A percentile compares a stretch with the other conserved stretches of the same genome.
Conservation (phyloP, 2,888 invertebrate species). For the Hecatera dysodea region DNA sequence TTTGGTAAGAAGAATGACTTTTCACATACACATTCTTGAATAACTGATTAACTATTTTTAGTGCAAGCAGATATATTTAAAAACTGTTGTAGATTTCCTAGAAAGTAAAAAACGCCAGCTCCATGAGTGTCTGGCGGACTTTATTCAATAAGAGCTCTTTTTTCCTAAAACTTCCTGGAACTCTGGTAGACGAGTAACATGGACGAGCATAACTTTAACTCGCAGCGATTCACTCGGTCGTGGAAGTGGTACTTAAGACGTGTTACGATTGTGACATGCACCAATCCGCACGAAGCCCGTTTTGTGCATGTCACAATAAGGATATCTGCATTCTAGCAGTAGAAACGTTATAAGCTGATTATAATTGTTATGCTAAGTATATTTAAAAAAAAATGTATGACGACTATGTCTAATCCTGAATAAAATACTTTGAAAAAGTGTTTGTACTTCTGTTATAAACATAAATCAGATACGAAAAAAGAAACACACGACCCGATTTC, state of each 20-base stretch:
- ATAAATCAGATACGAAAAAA: neutral
- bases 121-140: too few relatives aligned
- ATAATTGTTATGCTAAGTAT: neutral
- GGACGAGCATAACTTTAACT: neutral
- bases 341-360: neutral
- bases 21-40: neutral
- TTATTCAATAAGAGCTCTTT: too few relatives aligned
- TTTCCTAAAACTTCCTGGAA: too few relatives aligned
- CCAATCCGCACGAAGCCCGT: too few relatives aligned
- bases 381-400: too few relatives aligned
- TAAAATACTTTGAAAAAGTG: neutral
- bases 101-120: too few relatives aligned
- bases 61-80: neutral
- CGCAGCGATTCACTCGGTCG: too few relatives aligned
- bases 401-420: neutral
- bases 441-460: neutral
- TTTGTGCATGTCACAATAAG: neutral
- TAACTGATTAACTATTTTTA: neutral
- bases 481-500: neutral
- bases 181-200: neutral
- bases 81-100: too few relatives aligned
- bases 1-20: conserved; percentile 77
- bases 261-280: neutral
- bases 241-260: neutral
- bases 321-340: neutral